Conservation (phyloP, 2,113 vertebrate genomes). For the Anguilla japonica region DNA sequence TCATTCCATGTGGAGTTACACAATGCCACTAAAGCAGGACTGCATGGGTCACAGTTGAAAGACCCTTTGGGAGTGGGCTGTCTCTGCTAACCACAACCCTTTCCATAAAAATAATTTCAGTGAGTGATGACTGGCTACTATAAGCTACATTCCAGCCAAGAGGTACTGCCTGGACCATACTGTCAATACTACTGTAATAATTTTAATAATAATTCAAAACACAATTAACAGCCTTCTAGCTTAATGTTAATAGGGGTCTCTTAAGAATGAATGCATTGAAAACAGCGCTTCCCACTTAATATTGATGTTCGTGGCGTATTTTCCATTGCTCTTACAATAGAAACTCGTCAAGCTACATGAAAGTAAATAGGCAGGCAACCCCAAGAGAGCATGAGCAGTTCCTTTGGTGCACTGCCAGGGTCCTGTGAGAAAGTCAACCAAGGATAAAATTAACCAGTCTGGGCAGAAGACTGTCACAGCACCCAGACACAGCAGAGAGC, state of each 20-base stretch:
- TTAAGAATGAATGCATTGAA: not conserved
- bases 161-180: not conserved
- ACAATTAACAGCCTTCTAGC: not conserved
- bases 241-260: not conserved
- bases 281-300: not conserved
- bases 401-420: slow-evolving; percentile 12
- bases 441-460: slow-evolving; percentile 29
- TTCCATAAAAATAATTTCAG: not conserved
- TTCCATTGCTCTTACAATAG: not conserved
- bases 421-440: slow-evolving; percentile 26
- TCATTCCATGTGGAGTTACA: not conserved
- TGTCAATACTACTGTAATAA: not conserved
- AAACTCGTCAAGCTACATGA: not conserved
- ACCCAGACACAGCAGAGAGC: not conserved
- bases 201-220: too few relatives aligned
- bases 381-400: not conserved
- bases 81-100: not conserved
- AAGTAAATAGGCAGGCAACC: not conserved
- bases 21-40: not conserved
- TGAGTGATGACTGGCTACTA: not conserved
- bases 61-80: too few relatives aligned
- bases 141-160: not conserved
- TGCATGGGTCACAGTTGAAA: not conserved
- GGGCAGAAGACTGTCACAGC: slow-evolving; percentile 14
- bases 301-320: not conserved